Evolutionary conservation across 2,113 vertebrate genomes (phyloP).

Genomic region (Peromyscus polionotus): DNA sequence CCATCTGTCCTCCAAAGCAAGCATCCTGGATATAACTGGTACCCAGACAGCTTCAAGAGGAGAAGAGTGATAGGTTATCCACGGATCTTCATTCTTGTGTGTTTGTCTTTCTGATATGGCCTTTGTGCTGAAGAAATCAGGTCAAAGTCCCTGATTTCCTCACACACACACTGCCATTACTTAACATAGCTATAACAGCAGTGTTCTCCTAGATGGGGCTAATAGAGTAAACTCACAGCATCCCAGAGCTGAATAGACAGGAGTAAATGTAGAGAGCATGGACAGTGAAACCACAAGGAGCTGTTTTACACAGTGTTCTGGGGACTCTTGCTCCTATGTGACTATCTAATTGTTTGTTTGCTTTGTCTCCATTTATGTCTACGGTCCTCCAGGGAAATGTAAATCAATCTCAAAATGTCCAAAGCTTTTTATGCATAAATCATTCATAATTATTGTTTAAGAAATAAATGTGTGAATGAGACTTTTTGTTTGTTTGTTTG

Average conservation of each 20-base stretch:
- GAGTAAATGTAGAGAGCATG: neutral
- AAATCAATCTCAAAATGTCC: neutral
- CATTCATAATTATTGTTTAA: conserved; percentile 24
- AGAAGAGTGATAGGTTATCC: neutral
- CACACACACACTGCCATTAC: neutral
- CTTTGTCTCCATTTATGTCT: conserved; percentile 23
- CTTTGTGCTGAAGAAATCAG: neutral
- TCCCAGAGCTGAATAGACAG: neutral
- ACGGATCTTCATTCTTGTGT: neutral
- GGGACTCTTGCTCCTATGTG: neutral
- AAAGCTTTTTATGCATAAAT: neutral
- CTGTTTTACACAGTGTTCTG: neutral
- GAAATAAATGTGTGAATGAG: conserved; percentile 32
- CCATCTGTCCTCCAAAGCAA: neutral
- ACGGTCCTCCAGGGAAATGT: neutral
- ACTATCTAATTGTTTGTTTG: neutral
- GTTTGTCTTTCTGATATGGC: neutral
- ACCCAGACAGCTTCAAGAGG: neutral
- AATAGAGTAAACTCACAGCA: neutral
- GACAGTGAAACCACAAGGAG: neutral
- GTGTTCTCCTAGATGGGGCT: neutral
- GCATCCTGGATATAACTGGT: neutral
- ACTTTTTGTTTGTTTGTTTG: too few species aligned
- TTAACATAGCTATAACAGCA: neutral
- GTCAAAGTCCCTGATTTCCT: neutral